These are phyloP conservation scores for Epinephelus fuscoguttatus DNA, from an alignment of 2,113 vertebrate genomes.

Conservation along the genomic window DNA sequence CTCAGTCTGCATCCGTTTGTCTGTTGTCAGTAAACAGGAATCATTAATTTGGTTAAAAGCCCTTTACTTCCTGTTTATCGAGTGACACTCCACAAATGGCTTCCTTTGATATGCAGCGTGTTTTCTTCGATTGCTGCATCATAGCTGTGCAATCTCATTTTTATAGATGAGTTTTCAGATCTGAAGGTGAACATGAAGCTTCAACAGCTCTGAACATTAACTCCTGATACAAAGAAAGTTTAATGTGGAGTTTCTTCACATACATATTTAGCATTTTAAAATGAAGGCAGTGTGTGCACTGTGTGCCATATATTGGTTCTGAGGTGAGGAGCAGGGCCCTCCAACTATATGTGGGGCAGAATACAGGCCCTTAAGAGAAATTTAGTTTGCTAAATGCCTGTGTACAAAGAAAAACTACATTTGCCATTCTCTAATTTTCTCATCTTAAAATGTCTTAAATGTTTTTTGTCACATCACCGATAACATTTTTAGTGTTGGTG, in stretches of 20 bases:
- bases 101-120: neutral
- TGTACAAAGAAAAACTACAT: no score
- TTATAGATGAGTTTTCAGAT: constrained; percentile 21
- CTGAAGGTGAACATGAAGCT: neutral
- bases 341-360: no score
- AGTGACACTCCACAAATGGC: neutral
- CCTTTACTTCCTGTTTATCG: neutral
- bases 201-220: neutral
- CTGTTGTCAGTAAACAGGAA: constrained; percentile 19
- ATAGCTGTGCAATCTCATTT: constrained; percentile 11
- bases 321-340: no score
- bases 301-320: no score
- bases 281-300: no score
- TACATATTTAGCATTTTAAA: no score
- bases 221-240: neutral
- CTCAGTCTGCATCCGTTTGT: neutral
- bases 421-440: no score
- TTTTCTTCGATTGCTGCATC: neutral
- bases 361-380: no score
- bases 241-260: neutral
- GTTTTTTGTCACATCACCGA: no score
- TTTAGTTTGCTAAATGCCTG: no score
- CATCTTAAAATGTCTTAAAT: no score
- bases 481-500: no score
- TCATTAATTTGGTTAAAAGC: constrained; percentile 21